Conservation (phyloP, 1,140 invertebrate species). For the Procambarus virginalis region DNA sequence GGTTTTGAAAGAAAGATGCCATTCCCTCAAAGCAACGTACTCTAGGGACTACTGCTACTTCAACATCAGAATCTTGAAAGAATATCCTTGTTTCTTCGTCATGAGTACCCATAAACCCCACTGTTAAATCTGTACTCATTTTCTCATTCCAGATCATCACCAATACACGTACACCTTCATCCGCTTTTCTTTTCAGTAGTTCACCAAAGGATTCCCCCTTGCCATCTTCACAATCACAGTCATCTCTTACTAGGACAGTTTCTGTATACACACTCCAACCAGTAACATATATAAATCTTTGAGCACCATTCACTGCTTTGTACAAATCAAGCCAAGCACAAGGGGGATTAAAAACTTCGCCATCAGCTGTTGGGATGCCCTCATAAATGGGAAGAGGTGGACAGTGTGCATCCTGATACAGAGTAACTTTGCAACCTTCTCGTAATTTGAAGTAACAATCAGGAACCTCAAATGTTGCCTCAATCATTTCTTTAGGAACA, state of each 20-base stretch:
- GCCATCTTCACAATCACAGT: conserved; percentile 60
- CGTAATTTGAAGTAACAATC: conserved; percentile 70
- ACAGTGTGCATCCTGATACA: conserved; percentile 71
- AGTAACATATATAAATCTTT: conserved; percentile 70
- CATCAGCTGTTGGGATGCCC: conserved; percentile 52
- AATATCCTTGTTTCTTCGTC: conserved; percentile 70
- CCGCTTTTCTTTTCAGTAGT: conserved; percentile 69
- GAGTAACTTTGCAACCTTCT: conserved; percentile 59
- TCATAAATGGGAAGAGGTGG: conserved; percentile 68
- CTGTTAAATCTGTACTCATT: conserved; percentile 67
- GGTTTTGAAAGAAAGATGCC: conserved; percentile 60
- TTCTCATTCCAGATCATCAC: conserved; percentile 71
- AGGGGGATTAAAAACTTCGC: conserved; percentile 59
- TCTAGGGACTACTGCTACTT: conserved; percentile 69
- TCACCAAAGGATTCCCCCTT: conserved; percentile 68
- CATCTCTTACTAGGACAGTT: conserved; percentile 63
- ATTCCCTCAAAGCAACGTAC: conserved; percentile 57
- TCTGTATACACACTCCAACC: conserved; percentile 71
- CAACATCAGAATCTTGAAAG: conserved; percentile 69
- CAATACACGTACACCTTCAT: conserved; percentile 70
- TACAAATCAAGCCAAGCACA: conserved; percentile 70
- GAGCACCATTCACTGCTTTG: conserved; percentile 65
- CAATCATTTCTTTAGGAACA: conserved; percentile 68
- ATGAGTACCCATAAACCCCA: conserved; percentile 71
- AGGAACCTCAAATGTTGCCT: conserved; percentile 64